A percentile compares a stretch with the other conserved stretches of the same genome.
Conservation (phyloP, 2,113 vertebrate genomes). For the Plotosus lineatus region DNA sequence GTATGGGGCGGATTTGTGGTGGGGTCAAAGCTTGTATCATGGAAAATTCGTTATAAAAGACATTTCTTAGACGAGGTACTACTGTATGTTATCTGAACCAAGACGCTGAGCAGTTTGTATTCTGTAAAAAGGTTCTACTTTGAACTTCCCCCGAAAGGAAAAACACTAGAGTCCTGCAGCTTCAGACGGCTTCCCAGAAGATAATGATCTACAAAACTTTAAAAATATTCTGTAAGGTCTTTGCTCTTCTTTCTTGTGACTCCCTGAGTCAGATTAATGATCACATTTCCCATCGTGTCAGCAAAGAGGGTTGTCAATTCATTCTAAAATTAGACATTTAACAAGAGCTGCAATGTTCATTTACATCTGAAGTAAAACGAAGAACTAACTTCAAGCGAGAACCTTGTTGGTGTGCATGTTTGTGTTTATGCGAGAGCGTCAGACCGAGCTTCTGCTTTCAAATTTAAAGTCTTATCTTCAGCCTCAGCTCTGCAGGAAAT, state of each 20-base stretch:
- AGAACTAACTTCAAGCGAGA: neutral
- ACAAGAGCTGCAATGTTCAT: neutral
- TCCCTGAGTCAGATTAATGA: conserved; percentile 20
- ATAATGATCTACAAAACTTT: conserved; percentile 7
- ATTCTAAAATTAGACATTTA: conserved; percentile 1
- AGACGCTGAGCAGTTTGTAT: neutral
- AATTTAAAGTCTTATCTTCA: neutral
- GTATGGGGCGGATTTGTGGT: too few species aligned
- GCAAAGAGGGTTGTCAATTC: conserved; percentile 10
- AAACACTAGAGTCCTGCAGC: neutral
- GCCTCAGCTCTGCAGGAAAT: neutral
- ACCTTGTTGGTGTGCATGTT: neutral
- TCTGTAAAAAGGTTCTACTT: neutral
- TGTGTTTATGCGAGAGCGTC: neutral
- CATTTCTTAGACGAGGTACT: too few species aligned
- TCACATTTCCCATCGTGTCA: conserved; percentile 18
- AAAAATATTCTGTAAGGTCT: neutral
- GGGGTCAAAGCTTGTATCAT: too few species aligned
- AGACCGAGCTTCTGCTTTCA: neutral
- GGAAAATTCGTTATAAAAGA: too few species aligned
- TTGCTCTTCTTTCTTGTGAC: conserved; percentile 15
- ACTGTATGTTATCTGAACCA: neutral
- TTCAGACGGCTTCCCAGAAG: neutral
- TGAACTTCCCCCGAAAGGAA: neutral
- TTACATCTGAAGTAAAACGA: neutral